Base-by-base conservation (phyloP, 2,888 invertebrate species). In the Silvanus unidentatus region DNA sequence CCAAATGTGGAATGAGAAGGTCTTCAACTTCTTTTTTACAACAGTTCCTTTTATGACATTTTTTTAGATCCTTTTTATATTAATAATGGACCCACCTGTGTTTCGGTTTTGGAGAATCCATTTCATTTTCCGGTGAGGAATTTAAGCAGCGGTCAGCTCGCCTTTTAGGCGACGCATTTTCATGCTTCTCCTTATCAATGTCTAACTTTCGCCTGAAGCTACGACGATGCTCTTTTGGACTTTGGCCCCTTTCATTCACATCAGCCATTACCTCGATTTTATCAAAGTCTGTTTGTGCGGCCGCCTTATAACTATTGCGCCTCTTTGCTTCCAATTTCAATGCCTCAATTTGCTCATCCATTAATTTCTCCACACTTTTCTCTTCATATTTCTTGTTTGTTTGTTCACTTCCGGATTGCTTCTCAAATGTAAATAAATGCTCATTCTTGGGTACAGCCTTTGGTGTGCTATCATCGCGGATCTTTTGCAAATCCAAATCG, bases 251-350 rank as follows among this genome's bases (percentile, higher is more conserved):
- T 37, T 37, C 15, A 12, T 45, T 42, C 6, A 52, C 50, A 4
- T 57, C 55, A 1, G 38, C 39, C 42, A 55, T n/a, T 53, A 35
- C 37, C 29, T 68, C 68, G 16, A 70, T 64, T 40, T 63, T 65
- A 53, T 70, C 69, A 14, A 58, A 67, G 47, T 68, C 70, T 34
- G 55, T 57, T 53, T 68, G 61, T 12, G 65, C 66, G 1, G 66
- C 67, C 6, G 64, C 68, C 48, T 67, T 70, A 50, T 71, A 71
- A 46, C 70, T 70, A 43, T 71, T 69, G 16, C 71, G 51, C 16
- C 71, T 50, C 16, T 64, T 54, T 0, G 69, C 65, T 11, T 71
- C 71, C 40, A 62, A 43, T 44, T 65, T 64, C 42, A 70, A 49
- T 2, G 66, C 66, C 42, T 69, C 65, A 8, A 70, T 56, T 44